Percentiles rank a stretch among this genome's conserved stretches.
Conservation (phyloP, 1,140 invertebrate genomes). For the Reticulitermes speratus region DNA sequence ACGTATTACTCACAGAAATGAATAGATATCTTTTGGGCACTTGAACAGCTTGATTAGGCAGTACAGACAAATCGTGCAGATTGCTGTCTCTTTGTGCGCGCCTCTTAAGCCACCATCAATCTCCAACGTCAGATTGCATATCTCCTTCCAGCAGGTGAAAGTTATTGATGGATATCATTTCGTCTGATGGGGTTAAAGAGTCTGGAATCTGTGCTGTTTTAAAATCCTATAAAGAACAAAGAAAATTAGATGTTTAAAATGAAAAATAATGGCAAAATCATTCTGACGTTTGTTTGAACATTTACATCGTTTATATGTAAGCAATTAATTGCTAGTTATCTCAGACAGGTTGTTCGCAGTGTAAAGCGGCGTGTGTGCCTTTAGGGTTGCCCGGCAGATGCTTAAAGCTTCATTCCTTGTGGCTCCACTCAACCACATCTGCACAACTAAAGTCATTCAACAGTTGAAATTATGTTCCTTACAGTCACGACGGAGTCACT, state of each 20-base stretch:
- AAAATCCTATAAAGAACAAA: background rate
- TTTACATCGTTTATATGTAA: background rate
- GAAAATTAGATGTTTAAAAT: background rate
- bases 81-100: background rate
- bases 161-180: background rate
- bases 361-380: background rate
- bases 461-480: no score
- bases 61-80: background rate
- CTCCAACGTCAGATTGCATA: background rate
- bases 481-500: no score
- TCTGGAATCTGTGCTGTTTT: background rate
- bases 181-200: background rate
- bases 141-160: background rate
- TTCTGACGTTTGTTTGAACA: background rate
- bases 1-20: no score
- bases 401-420: background rate
- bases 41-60: background rate
- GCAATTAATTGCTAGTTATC: background rate
- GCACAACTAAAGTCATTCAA: no score
- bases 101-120: background rate
- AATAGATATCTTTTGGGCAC: no score
- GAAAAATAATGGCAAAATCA: constrained; percentile 12
- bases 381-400: background rate
- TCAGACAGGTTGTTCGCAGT: background rate
- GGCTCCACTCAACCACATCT: background rate